A percentile compares a stretch with the other conserved stretches of the same genome.
Evolutionary conservation across 2,888 invertebrate species (phyloP).

Genomic region (Rhodophaea formosa): DNA sequence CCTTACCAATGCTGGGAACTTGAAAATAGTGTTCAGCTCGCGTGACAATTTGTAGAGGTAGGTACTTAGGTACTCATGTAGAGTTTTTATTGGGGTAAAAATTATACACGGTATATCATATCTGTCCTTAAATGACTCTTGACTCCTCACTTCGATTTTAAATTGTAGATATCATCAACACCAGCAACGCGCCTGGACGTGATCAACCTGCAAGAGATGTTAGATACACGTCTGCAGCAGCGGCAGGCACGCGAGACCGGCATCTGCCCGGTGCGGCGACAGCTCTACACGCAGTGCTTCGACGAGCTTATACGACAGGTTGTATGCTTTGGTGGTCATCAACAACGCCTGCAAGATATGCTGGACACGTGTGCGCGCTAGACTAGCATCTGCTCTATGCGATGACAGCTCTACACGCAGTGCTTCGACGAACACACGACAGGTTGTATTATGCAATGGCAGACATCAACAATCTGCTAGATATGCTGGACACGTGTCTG

Average conservation of each 20-base stretch:
- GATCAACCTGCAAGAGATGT: slow-evolving; percentile 96
- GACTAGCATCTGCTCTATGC: slow-evolving; percentile 97
- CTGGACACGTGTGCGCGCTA: slow-evolving; percentile 84
- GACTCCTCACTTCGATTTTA: neutral
- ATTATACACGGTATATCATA: too few species aligned
- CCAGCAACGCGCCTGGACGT: slow-evolving; percentile 98
- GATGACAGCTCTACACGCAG: slow-evolving; percentile 96
- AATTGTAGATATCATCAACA: slow-evolving; percentile 91
- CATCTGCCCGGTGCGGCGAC: slow-evolving; percentile 95
- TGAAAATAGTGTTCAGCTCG: too few species aligned
- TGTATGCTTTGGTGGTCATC: neutral
- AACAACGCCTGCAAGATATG: too few species aligned
- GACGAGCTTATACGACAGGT: slow-evolving; percentile 83
- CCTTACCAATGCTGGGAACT: too few species aligned
- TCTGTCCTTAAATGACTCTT: too few species aligned
- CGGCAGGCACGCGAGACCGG: slow-evolving; percentile 98
- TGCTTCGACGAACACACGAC: slow-evolving; percentile 89
- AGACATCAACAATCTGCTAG: slow-evolving; percentile 97
- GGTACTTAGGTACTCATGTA: too few species aligned
- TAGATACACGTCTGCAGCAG: slow-evolving; percentile 94
- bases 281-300: slow-evolving; percentile 97
- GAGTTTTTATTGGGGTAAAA: too few species aligned
- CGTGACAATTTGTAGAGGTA: too few species aligned
- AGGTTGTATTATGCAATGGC: slow-evolving; percentile 47
- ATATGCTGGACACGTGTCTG: slow-evolving; percentile 94